These are phyloP conservation scores for Abrostola triplasia DNA, from an alignment of 2,888 invertebrate species.

Conservation along the genomic window DNA sequence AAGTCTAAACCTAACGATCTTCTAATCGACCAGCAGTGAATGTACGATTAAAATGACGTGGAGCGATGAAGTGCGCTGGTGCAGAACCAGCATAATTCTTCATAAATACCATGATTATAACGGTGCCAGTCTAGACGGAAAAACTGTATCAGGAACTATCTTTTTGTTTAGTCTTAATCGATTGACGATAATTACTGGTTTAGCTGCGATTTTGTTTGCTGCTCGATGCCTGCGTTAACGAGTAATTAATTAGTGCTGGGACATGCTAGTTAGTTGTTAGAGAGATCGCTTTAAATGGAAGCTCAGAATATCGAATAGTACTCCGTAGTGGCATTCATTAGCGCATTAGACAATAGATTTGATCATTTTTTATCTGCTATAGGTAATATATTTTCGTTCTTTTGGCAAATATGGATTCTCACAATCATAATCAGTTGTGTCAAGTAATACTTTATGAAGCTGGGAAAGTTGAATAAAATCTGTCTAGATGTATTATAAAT, in stretches of 20 bases:
- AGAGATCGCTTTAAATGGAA: too few species aligned
- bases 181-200: conserved; percentile 17
- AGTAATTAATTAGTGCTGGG: conserved; percentile 1
- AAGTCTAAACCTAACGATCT: too few species aligned
- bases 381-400: too few species aligned
- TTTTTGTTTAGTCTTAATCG: conserved; percentile 31
- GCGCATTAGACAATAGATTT: too few species aligned
- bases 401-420: too few species aligned
- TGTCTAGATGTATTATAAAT: too few species aligned
- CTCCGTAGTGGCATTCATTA: too few species aligned
- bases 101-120: conserved; percentile 45
- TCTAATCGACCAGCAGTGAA: not conserved
- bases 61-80: conserved; percentile 22
- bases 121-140: conserved; percentile 46
- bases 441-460: too few species aligned
- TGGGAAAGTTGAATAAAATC: too few species aligned
- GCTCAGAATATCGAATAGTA: too few species aligned
- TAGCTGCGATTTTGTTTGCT: conserved; percentile 5
- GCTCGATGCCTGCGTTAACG: not conserved
- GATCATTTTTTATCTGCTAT: too few species aligned
- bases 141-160: conserved; percentile 34
- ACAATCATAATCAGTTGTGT: too few species aligned
- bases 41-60: conserved; percentile 9
- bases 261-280: not conserved
- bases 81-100: conserved; percentile 24